These are phyloP conservation scores for Hipparchia sbordonii DNA, from an alignment of 2,888 invertebrate genomes.

Conservation along the genomic window DNA sequence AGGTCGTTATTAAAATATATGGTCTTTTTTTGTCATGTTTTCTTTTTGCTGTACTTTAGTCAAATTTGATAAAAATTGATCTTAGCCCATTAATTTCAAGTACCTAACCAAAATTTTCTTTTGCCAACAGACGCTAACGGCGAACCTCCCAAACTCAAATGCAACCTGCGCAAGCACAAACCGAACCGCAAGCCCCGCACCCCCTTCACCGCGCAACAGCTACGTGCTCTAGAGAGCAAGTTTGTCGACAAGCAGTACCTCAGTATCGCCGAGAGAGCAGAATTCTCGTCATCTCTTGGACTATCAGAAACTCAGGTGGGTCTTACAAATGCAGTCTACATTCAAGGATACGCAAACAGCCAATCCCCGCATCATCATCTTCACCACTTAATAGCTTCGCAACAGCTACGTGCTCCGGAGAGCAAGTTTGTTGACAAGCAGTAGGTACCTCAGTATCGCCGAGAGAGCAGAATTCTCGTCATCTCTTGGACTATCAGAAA, in stretches of 20 bases:
- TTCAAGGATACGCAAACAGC: no score
- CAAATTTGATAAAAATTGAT: no score
- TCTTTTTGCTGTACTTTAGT: no score
- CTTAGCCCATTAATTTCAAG: no score
- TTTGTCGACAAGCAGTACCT: conserved; percentile 98
- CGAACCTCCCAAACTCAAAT: conserved; percentile 93
- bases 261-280: conserved; percentile 98
- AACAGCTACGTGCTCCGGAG: conserved; percentile 96
- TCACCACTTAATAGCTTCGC: no score
- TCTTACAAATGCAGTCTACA: no score
- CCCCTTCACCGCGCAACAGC: conserved; percentile 98
- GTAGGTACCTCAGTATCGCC: conserved; percentile 98
- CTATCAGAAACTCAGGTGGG: conserved; percentile 82
- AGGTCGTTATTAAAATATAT: no score
- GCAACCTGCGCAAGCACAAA: conserved; percentile 97
- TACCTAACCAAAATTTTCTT: conserved; percentile 14
- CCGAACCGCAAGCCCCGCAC: conserved; percentile 99
- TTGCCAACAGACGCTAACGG: conserved; percentile 85
- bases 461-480: conserved; percentile 99
- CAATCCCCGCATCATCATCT: no score
- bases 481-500: conserved; percentile 89
- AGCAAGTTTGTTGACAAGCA: conserved; percentile 98
- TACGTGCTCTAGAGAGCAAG: conserved; percentile 96
- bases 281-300: conserved; percentile 96
- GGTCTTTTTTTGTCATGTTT: no score